These are phyloP conservation scores for Tachina grossa DNA, from an alignment of 2,888 invertebrate species.

Conservation along the genomic window DNA sequence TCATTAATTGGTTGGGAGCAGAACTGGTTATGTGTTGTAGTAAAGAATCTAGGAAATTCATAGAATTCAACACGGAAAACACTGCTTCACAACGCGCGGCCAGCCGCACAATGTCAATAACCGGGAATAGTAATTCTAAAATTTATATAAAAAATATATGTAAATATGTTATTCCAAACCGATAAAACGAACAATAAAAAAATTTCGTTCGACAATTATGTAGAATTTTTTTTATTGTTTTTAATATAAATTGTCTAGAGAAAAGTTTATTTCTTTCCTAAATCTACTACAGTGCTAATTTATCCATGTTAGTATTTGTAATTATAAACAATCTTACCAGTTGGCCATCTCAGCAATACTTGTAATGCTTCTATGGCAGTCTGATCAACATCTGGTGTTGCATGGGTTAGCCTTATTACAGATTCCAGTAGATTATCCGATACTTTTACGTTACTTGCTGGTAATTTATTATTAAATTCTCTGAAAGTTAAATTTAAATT, in stretches of 20 bases:
- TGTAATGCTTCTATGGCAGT: constrained; percentile 82
- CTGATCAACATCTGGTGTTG: constrained; percentile 76
- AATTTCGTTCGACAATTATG: no score
- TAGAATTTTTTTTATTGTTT: no score
- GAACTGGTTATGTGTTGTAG: constrained; percentile 81
- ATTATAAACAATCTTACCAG: constrained; percentile 69
- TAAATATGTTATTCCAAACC: background rate
- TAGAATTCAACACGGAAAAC: constrained; percentile 84
- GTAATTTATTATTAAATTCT: constrained; percentile 88
- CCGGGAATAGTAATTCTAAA: constrained; percentile 92
- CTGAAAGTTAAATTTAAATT: constrained; percentile 71
- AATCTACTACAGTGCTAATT: no score
- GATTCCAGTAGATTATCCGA: constrained; percentile 79
- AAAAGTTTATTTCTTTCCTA: no score
- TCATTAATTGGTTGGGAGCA: constrained; percentile 90
- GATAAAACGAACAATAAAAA: background rate
- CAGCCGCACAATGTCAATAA: constrained; percentile 92
- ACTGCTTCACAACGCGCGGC: constrained; percentile 89
- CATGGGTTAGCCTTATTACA: constrained; percentile 87
- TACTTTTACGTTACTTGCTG: constrained; percentile 74
- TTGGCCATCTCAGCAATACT: constrained; percentile 80
- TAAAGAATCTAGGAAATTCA: constrained; percentile 81
- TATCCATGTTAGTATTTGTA: no score
- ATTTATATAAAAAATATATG: constrained; percentile 69
- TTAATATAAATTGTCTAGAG: no score